phyloP scores from a whole-genome alignment of 2,888 invertebrate genomes.

The Lithophane semibrunnea region DNA sequence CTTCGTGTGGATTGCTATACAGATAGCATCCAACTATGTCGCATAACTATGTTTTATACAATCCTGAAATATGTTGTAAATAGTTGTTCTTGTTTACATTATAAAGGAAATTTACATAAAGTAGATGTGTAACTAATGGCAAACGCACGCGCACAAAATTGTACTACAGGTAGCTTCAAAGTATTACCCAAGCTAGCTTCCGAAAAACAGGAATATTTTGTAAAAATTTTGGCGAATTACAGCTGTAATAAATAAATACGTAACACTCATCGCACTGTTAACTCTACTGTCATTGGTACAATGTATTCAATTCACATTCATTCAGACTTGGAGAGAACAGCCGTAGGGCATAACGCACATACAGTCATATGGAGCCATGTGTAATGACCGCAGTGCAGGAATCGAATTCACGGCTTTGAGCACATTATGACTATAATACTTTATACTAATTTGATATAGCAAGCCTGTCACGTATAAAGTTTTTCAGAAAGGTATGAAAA shows the following conservation, averaged over 20 bases:
- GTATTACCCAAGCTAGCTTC: background rate
- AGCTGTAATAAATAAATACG: background rate
- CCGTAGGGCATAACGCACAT: background rate
- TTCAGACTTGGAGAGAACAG: constrained; percentile 14
- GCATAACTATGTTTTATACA: constrained; percentile 26
- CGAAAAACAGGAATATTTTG: background rate
- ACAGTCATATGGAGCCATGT: background rate
- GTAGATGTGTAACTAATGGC: background rate
- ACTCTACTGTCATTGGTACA: background rate
- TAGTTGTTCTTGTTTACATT: constrained; percentile 20
- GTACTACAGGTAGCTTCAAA: background rate
- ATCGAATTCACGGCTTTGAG: background rate
- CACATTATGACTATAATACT: background rate
- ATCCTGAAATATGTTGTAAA: constrained; percentile 16
- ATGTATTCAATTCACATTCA: constrained; percentile 28
- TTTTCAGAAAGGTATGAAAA: background rate
- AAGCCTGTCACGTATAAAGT: background rate
- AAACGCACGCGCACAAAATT: background rate
- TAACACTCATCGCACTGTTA: background rate
- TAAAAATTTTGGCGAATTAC: background rate
- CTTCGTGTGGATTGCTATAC: constrained; percentile 35
- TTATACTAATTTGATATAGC: background rate
- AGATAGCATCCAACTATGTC: constrained; percentile 40
- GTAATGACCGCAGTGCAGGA: background rate
- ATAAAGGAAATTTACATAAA: constrained; percentile 19